phyloP scores from a whole-genome alignment of 2,113 vertebrate genomes.

The Daubentonia madagascariensis region DNA sequence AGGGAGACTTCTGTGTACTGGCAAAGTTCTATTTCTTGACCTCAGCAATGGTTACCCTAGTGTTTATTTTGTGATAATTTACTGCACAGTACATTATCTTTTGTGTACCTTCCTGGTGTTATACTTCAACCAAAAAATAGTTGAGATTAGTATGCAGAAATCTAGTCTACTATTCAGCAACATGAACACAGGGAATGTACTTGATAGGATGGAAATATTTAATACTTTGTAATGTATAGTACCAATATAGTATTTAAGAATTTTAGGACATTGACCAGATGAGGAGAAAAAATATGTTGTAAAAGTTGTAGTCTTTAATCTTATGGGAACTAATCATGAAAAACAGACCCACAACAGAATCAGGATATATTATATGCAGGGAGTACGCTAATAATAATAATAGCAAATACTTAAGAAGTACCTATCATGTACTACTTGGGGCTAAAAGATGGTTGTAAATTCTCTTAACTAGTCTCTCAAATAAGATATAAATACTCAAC shows the following conservation, averaged over 20 bases:
- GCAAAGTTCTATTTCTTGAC: conserved; percentile 20
- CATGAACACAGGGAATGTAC: background rate
- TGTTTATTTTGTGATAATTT: background rate
- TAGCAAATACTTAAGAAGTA: background rate
- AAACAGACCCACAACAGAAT: background rate
- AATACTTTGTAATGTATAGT: background rate
- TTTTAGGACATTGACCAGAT: background rate
- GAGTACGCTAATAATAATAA: background rate
- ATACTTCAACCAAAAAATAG: background rate
- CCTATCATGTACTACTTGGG: background rate
- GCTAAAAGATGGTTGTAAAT: background rate
- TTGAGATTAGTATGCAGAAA: background rate
- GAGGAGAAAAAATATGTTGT: background rate
- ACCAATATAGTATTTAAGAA: background rate
- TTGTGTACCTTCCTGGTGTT: background rate
- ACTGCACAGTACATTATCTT: background rate
- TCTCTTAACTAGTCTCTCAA: background rate
- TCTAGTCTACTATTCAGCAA: background rate
- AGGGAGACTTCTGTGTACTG: background rate
- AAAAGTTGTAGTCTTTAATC: background rate
- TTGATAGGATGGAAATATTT: background rate
- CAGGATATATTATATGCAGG: background rate
- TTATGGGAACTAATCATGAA: background rate
- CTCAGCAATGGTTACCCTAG: background rate
- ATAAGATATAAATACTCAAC: background rate